Evolutionary conservation across 2,113 vertebrate genomes (phyloP).

Genomic region (Ceyx margarethae): DNA sequence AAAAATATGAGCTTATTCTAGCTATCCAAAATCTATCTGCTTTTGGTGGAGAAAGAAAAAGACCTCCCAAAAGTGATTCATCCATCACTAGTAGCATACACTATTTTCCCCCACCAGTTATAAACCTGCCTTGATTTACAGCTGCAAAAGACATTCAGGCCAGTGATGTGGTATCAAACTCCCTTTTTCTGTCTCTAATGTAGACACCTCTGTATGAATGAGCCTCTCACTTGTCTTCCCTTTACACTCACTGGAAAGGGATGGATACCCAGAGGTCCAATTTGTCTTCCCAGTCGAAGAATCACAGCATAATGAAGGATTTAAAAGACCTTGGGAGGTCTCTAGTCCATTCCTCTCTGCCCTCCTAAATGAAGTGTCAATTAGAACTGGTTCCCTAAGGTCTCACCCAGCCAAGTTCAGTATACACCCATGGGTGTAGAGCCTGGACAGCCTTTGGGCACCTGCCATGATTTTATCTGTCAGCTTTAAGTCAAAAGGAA

Average conservation of each 20-base stretch:
- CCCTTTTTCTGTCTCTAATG: background rate
- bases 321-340: background rate
- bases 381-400: background rate
- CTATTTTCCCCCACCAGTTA: background rate
- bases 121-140: background rate
- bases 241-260: background rate
- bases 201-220: background rate
- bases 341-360: background rate
- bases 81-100: background rate
- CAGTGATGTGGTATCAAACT: background rate
- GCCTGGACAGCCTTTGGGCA: background rate
- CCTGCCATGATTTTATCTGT: background rate
- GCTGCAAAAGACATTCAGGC: background rate
- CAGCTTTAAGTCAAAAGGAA: background rate
- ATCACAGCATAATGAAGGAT: background rate
- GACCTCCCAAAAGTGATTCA: background rate
- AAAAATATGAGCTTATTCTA: background rate
- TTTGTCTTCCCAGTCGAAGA: background rate
- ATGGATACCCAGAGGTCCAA: background rate
- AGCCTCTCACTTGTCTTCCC: background rate
- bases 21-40: background rate
- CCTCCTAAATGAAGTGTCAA: background rate
- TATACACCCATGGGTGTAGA: background rate
- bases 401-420: background rate
- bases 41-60: background rate